phyloP scores from a whole-genome alignment of 1,140 invertebrate species.

The Brachionus asplanchnoidis region DNA sequence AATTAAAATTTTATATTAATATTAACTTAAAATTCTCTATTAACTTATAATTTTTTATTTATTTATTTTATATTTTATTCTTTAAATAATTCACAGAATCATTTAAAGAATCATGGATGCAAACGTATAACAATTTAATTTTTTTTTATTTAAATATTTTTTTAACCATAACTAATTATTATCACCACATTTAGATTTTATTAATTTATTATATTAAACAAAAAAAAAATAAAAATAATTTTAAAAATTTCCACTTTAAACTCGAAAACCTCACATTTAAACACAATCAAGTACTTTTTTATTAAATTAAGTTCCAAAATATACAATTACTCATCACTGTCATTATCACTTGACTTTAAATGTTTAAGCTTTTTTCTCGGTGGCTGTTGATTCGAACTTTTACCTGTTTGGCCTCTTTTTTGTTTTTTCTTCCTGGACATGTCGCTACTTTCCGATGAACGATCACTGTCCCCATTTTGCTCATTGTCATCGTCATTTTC shows the following conservation, averaged over 20 bases:
- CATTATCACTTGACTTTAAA: conserved; percentile 5
- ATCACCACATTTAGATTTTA: neutral
- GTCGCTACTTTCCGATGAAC: neutral
- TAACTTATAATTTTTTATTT: too few relatives aligned
- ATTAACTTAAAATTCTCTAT: too few relatives aligned
- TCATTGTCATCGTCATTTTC: conserved; percentile 8
- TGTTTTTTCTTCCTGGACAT: neutral
- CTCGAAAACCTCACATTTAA: neutral
- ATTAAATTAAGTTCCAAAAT: neutral
- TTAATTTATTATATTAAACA: neutral
- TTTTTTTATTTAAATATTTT: too few relatives aligned
- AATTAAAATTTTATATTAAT: too few relatives aligned
- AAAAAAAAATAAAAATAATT: conserved; percentile 1
- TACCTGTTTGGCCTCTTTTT: neutral
- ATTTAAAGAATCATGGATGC: too few relatives aligned
- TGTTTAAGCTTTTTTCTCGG: conserved; percentile 38
- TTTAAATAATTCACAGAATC: too few relatives aligned
- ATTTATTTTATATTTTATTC: too few relatives aligned
- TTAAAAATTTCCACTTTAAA: neutral
- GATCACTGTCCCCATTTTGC: neutral
- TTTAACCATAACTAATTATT: too few relatives aligned
- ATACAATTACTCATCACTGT: conserved; percentile 22
- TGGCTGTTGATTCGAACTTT: conserved; percentile 29
- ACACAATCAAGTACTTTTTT: neutral
- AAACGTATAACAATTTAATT: too few relatives aligned